Evolutionary conservation across 2,797 vertebrate genomes (phyloP), one percentile per base, ranked within the genome.

Genomic region (Poeciliopsis infans): DNA sequence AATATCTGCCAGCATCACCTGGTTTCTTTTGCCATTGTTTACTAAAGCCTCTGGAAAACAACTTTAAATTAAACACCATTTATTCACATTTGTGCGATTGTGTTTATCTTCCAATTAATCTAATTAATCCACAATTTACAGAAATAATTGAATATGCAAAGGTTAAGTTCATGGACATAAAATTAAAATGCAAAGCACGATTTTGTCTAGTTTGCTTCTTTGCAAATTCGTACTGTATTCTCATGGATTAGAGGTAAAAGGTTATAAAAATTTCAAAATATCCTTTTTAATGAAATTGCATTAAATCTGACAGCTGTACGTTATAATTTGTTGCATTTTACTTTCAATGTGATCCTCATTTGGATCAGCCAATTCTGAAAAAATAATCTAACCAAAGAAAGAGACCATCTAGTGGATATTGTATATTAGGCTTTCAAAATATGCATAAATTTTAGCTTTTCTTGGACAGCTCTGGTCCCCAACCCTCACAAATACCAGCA

Each of bases 201-300:
- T 15, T 59, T 28, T 59, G 12, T 59, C 55, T 13, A 28, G 11
- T 33, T 64, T 64, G 16, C 6, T 53, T 25, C 12, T 31, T 31
- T 31, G n/a, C 12, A 1, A 59, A 15, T 61, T 33, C 1, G 5
- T 33, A 31, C 15, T 15, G 57, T 68, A 13, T 68, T 68, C 11
- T 69, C 39, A 12, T 69, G 36, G 39, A 69, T 69, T 69, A 69
- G 66, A 69, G 39, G 20, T 41, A 68, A 68, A 68, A n/a, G 10
- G 20, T 25, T 23, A 25, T 10, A 25, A 69, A 69, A 41, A 43
- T 69, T 8, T 5, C 23, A 5, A 41, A 41, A 13, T 43, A 1
- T 66, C 7, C 7, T 8, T 36, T 39, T 39, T 36, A 39, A 66
- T 43, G 20, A 25, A 69, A 41, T 2, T 41, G 18, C 10, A 43